Percentiles rank a stretch among this genome's conserved stretches.
These are phyloP conservation scores for Malurus melanocephalus DNA, from an alignment of 2,113 vertebrate species.

Conservation along the genomic window DNA sequence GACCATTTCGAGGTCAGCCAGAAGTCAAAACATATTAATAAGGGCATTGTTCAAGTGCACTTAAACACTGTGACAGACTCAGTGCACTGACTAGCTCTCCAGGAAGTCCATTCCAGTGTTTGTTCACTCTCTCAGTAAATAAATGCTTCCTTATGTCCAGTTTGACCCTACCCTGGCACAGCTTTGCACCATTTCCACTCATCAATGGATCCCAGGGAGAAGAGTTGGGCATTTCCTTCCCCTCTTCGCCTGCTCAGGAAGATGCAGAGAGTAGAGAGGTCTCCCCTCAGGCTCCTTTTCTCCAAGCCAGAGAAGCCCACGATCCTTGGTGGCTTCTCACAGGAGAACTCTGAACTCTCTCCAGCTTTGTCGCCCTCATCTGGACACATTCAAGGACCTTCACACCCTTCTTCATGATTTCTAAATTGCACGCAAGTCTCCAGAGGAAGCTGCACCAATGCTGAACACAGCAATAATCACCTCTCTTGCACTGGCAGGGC, in stretches of 20 bases:
- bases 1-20: neutral
- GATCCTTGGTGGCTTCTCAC: neutral
- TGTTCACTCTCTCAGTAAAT: neutral
- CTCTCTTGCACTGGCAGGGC: neutral
- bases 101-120: neutral
- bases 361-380: neutral
- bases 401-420: neutral
- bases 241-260: neutral
- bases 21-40: neutral
- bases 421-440: neutral
- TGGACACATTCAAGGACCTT: neutral
- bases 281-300: neutral
- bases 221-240: neutral
- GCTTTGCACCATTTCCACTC: accelerated
- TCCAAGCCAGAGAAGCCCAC: neutral
- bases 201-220: neutral
- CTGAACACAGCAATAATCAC: neutral
- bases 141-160: neutral
- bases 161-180: neutral
- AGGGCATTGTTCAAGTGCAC: neutral
- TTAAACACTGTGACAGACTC: neutral
- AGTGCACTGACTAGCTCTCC: neutral
- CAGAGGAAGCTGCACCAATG: neutral
- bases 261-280: neutral
- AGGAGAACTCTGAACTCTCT: neutral